Evolutionary conservation across 1,140 invertebrate species (phyloP), one percentile per base, ranked within the genome.

Genomic region (Berghia stephanieae): DNA sequence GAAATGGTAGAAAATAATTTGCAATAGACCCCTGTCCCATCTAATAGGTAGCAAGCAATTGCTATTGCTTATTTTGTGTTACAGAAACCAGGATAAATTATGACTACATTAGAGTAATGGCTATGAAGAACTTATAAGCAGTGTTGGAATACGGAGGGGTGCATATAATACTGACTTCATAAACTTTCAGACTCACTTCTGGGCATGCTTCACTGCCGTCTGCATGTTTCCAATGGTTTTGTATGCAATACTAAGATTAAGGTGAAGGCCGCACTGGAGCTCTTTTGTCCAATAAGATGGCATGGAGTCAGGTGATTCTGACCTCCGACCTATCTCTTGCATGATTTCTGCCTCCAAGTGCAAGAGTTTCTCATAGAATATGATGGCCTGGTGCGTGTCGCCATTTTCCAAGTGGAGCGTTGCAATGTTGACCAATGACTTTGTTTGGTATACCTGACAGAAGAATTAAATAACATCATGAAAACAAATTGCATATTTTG

Each of bases 181-280:
- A 68, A 68, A 40, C 6, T 21, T 10, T 21, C 8, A 21, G 13
- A 38, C 73, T 75, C 42, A 87, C 46, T 82, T 79, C 16, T 77
- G 57, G 1, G 87, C 87, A 80, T 88, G 84, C 31, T 60, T 74
- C 1, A 85, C 78, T 2, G 87, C 87, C n/a, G 82, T 67, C 10
- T 80, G 75, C 81, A 87, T 83, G 66, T 84, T 84, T 13, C 86
- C 86, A 31, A 88, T 86, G 24, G 82, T 79, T 77, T 88, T 88
- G 83, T 88, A 88, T 0, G 86, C 87, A 55, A 88, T 86, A 77
- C 87, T 88, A 0, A 88, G 76, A 80, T 88, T 88, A n/a, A 88
- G 74, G 78, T 86, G 84, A 18, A 88, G 75, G 10, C 84, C 87
- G 80, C 85, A 86, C 69, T 86, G 84, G 0, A 88, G 81, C 70